Evolutionary conservation across 2,113 vertebrate genomes (phyloP), one percentile per base, ranked within the genome.

Genomic region (Thermophis baileyi): DNA sequence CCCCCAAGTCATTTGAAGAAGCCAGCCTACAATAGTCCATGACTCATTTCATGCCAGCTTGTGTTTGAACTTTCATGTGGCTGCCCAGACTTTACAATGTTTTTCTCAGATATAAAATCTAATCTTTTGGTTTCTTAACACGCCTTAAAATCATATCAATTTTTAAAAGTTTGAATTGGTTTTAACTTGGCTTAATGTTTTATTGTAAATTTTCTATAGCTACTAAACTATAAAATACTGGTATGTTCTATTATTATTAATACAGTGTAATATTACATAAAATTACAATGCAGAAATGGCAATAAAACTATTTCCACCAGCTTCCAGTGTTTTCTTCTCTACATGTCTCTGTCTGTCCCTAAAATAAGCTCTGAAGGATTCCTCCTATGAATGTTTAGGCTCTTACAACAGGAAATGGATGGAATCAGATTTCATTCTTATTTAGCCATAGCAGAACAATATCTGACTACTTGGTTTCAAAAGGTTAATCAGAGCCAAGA

Each of bases 401-500:
- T 35, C 4, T 69, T 69, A 18, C 30, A n/a, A 69, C 30, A 69
- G 63, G 63, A 69, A 69, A 35, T 69, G 60, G 1, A n/a, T 30
- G 4, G 27, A 69, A 69, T n/a, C 5, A 12, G 30, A 69, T 69
- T 69, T 69, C 30, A 69, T 69, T 69, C 4, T 69, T 69, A n/a
- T n/a, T 69, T 69, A 69, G 60, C 12, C 4, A n/a, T 69, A 63
- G 30, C 12, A 27, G 90, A 95, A 94, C 93, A 46, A n/a, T 96
- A 20, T 89, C 94, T 94, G 88, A 47, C 63, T n/a, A 94, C 85
- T 57, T 14, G 54, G 3, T 92, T 96, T 94, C 91, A 91, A 93
- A 93, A 95, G 93, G 93, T 94, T 0, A 96, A 94, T 95, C 88
- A 93, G 93, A 94, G 86, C 86, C 90, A 93, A 87, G 90, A 95